These are phyloP conservation scores for Cryptoblepharus egeriae DNA, from an alignment of 2,797 vertebrate genomes.

Conservation along the genomic window DNA sequence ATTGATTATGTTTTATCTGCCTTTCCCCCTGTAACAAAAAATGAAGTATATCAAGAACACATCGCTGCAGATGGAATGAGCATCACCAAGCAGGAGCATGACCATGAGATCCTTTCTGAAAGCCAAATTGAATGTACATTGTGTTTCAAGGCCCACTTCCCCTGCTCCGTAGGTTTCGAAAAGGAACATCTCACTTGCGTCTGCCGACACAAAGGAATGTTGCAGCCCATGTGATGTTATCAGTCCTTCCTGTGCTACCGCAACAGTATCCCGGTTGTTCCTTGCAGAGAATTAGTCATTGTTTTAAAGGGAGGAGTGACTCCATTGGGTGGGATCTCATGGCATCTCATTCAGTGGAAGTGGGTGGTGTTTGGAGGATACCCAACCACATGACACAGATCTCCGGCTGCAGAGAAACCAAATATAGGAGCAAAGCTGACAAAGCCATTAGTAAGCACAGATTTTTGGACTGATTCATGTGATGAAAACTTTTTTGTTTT, in stretches of 20 bases:
- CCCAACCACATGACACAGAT: slow-evolving; percentile 71
- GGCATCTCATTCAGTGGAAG: slow-evolving; percentile 77
- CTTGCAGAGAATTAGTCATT: slow-evolving; percentile 83
- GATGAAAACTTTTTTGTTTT: not conserved
- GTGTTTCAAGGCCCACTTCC: slow-evolving; percentile 83
- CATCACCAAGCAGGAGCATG: slow-evolving; percentile 61
- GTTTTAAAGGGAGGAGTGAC: slow-evolving; percentile 74
- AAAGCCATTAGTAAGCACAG: slow-evolving; percentile 34
- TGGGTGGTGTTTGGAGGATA: slow-evolving; percentile 76
- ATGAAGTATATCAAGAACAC: slow-evolving; percentile 80
- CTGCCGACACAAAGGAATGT: slow-evolving; percentile 80
- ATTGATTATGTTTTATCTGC: slow-evolving; percentile 63
- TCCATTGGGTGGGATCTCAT: slow-evolving; percentile 81
- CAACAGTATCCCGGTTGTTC: slow-evolving; percentile 81
- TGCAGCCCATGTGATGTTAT: slow-evolving; percentile 80
- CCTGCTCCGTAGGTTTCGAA: slow-evolving; percentile 75
- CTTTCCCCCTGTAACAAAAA: slow-evolving; percentile 80
- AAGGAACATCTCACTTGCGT: slow-evolving; percentile 83
- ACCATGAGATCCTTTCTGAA: slow-evolving; percentile 72
- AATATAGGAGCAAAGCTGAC: slow-evolving; percentile 6
- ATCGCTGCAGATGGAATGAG: slow-evolving; percentile 71
- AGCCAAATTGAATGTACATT: slow-evolving; percentile 81
- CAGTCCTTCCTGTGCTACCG: slow-evolving; percentile 77
- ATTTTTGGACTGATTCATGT: slow-evolving; percentile 50
- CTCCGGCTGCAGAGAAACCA: slow-evolving; percentile 44